Conservation (phyloP, 1,140 invertebrate genomes). For the Drepana arcuata region DNA sequence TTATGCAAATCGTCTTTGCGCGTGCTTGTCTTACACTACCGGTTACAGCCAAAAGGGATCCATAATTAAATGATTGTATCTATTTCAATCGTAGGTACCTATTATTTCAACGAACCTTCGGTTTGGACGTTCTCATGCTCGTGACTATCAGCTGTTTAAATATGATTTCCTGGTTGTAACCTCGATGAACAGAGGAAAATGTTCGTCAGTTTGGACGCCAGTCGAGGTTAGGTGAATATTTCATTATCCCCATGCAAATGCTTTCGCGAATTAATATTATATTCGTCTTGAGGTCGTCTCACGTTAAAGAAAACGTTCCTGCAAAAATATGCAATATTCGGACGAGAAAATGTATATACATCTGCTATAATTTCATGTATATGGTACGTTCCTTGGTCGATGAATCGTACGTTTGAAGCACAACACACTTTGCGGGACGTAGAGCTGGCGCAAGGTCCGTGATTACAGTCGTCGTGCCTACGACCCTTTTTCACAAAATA, state of each 20-base stretch:
- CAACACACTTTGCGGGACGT: too few relatives aligned
- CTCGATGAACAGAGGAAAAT: constrained; percentile 7
- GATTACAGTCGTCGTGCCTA: too few relatives aligned
- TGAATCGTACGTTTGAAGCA: too few relatives aligned
- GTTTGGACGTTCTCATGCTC: constrained; percentile 15
- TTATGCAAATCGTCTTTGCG: constrained; percentile 51
- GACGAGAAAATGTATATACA: too few relatives aligned
- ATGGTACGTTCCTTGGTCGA: too few relatives aligned
- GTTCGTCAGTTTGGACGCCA: constrained; percentile 1
- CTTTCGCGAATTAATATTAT: constrained; percentile 12
- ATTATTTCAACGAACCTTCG: constrained; percentile 18
- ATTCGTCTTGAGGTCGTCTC: constrained; percentile 6
- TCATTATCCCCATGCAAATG: constrained; percentile 8
- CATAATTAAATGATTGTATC: constrained; percentile 6
- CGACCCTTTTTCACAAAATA: too few relatives aligned
- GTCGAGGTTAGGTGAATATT: constrained; percentile 8
- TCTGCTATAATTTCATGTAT: too few relatives aligned
- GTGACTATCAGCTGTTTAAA: constrained; percentile 21
- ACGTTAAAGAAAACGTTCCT: constrained; percentile 8
- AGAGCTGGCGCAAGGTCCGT: too few relatives aligned
- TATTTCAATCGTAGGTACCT: constrained; percentile 11
- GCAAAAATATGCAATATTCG: too few relatives aligned
- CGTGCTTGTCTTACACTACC: constrained; percentile 17
- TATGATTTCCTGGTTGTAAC: constrained; percentile 22
- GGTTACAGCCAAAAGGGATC: constrained; percentile 5